A percentile compares a stretch with the other conserved stretches of the same genome.
Conservation (phyloP, 2,888 invertebrate genomes). For the Cinara cedri region DNA sequence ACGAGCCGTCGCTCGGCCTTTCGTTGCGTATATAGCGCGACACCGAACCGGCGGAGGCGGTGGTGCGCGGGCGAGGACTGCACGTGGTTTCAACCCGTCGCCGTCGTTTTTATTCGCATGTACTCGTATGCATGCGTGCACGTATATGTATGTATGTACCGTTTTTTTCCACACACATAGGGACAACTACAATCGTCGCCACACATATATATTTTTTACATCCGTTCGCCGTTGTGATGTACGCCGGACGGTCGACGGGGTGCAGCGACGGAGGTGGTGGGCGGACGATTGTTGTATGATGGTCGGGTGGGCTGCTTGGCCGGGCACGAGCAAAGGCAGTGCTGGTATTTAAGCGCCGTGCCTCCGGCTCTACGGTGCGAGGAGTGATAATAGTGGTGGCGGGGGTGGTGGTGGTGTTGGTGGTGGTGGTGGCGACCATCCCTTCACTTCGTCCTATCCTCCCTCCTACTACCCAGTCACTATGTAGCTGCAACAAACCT, state of each 20-base stretch:
- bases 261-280: neutral
- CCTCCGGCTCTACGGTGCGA: constrained; percentile 15
- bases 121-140: neutral
- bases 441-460: neutral
- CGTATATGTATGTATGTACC: neutral
- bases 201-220: constrained; percentile 14
- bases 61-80: constrained; percentile 18
- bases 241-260: neutral
- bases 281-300: neutral
- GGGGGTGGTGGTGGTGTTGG: constrained; percentile 26
- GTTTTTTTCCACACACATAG: constrained; percentile 15
- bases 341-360: constrained; percentile 35
- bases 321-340: constrained; percentile 27
- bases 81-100: neutral
- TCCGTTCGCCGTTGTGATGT: neutral
- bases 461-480: neutral
- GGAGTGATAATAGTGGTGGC: constrained; percentile 44
- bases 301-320: constrained; percentile 14
- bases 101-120: neutral
- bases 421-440: neutral
- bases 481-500: too few species aligned
- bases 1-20: neutral
- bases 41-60: neutral
- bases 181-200: constrained; percentile 34
- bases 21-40: neutral